phyloP scores from a whole-genome alignment of 2,797 vertebrate species.

The Distichodus sexfasciatus region DNA sequence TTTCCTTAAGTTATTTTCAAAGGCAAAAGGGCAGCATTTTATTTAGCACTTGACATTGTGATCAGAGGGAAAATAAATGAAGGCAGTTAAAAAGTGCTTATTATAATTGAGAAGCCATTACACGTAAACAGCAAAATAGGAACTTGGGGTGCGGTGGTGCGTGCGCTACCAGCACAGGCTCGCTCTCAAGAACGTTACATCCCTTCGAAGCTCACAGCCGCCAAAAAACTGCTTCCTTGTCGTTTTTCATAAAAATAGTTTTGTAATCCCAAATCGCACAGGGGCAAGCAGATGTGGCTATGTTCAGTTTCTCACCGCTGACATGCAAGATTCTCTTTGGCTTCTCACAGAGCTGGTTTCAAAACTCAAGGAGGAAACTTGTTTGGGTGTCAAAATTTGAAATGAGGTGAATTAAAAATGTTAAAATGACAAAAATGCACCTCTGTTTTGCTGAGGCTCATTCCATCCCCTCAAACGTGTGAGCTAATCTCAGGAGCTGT shows the following conservation, averaged over 20 bases:
- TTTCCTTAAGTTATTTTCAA: conserved; percentile 62
- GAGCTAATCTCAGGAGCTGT: no score
- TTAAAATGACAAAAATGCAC: neutral
- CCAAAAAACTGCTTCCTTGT: neutral
- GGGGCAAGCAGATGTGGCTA: neutral
- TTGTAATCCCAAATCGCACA: neutral
- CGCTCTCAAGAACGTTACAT: neutral
- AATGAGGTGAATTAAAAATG: neutral
- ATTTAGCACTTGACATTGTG: conserved; percentile 48
- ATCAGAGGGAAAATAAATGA: conserved; percentile 63
- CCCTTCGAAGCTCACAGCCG: neutral
- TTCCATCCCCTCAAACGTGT: no score
- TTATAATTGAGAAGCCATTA: conserved; percentile 9
- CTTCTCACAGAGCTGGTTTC: neutral
- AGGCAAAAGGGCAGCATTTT: conserved; percentile 46
- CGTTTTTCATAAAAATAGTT: conserved; percentile 1
- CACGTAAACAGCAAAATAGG: neutral
- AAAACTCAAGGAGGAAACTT: neutral
- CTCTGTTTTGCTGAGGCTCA: neutral
- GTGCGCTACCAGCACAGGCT: neutral
- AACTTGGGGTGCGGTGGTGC: neutral
- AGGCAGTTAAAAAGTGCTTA: conserved; percentile 30
- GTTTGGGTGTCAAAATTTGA: neutral
- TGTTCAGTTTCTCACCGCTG: neutral
- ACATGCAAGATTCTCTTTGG: neutral